Evolutionary conservation across 2,113 vertebrate species (phyloP).

Genomic region (Tragelaphus imberbis): DNA sequence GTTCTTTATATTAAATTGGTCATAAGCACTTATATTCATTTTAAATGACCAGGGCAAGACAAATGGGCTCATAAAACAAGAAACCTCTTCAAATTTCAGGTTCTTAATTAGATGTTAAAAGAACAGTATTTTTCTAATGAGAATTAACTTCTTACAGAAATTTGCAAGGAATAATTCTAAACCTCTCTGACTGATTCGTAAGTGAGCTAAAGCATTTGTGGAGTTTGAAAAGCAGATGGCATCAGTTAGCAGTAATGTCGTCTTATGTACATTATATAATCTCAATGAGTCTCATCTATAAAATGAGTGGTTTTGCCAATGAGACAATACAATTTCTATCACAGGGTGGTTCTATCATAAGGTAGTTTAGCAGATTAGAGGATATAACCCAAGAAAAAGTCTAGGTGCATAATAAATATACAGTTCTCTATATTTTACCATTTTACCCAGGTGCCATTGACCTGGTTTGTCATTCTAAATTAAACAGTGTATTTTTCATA

Average conservation of each 20-base stretch:
- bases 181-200: neutral
- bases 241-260: neutral
- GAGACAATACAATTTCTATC: neutral
- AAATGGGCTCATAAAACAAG: neutral
- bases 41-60: neutral
- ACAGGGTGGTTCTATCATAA: neutral
- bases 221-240: neutral
- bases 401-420: neutral
- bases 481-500: neutral
- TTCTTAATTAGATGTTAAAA: neutral
- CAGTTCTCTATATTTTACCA: neutral
- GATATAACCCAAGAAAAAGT: neutral
- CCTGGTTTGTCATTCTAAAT: neutral
- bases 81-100: slow-evolving; percentile 38
- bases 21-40: neutral
- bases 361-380: neutral
- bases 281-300: neutral
- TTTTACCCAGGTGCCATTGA: neutral
- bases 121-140: neutral
- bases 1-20: slow-evolving; percentile 29
- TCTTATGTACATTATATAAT: neutral
- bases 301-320: neutral
- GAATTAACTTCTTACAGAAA: neutral
- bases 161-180: neutral
- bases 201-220: neutral